phyloP scores from a whole-genome alignment of 2,113 vertebrate species.

The Promerops cafer region DNA sequence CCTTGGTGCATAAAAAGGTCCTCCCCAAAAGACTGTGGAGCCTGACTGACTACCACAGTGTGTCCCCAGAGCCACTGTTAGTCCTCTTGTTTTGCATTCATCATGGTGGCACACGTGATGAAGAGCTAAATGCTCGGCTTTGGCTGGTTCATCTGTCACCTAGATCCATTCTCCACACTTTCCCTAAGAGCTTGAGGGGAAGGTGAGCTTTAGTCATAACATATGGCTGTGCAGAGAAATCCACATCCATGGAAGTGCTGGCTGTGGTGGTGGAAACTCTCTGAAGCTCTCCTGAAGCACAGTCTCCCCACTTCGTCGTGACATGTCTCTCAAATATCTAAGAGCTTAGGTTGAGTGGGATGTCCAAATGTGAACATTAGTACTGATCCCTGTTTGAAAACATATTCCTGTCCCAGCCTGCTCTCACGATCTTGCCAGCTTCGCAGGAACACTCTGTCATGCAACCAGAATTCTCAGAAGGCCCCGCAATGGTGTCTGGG shows the following conservation, averaged over 20 bases:
- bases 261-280: background rate
- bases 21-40: background rate
- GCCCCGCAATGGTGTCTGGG: accelerated
- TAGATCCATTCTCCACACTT: background rate
- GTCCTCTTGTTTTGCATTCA: background rate
- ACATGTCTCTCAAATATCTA: background rate
- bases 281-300: background rate
- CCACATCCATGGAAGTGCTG: background rate
- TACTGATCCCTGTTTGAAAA: background rate
- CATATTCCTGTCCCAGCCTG: background rate
- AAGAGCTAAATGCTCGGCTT: background rate
- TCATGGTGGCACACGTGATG: accelerated
- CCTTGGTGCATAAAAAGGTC: background rate
- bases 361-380: background rate
- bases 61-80: background rate
- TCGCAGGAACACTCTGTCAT: background rate
- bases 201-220: background rate
- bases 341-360: background rate
- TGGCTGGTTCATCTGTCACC: background rate
- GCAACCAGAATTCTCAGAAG: background rate
- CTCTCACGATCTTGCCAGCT: background rate
- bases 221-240: background rate
- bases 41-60: background rate
- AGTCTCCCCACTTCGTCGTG: accelerated
- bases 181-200: background rate